Evolutionary conservation across 2,113 vertebrate genomes (phyloP).

Genomic region (Romanogobio albipinnatus): DNA sequence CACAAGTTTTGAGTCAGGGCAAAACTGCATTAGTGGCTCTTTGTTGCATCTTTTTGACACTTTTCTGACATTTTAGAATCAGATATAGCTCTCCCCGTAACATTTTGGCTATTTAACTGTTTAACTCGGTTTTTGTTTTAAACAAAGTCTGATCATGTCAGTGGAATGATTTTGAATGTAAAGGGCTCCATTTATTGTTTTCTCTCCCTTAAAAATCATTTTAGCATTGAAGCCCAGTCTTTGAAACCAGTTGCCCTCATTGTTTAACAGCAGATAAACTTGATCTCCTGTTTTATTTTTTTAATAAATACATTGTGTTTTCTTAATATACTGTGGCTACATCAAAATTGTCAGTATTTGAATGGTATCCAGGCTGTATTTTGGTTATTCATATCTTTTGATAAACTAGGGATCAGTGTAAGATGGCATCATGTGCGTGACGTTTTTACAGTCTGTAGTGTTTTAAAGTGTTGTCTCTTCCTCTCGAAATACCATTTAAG

Average conservation of each 20-base stretch:
- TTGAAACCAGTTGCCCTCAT: conserved; percentile 34
- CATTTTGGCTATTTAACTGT: conserved; percentile 52
- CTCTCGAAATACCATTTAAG: not conserved
- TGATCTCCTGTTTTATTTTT: not conserved
- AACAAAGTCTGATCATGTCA: conserved; percentile 38
- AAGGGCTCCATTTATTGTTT: conserved; percentile 52
- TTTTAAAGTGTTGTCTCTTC: conserved; percentile 9
- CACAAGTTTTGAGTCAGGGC: conserved; percentile 18
- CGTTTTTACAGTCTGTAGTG: conserved; percentile 17
- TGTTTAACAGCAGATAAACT: conserved; percentile 28
- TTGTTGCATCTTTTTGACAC: not conserved
- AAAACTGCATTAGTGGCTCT: conserved; percentile 40
- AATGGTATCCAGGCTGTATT: conserved; percentile 44
- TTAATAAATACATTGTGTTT: conserved; percentile 15
- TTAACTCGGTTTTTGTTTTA: not conserved
- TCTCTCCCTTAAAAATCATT: not conserved
- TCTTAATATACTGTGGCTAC: conserved; percentile 25
- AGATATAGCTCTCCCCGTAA: conserved; percentile 29
- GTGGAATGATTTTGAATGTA: conserved; percentile 49
- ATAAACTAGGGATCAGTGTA: conserved; percentile 17
- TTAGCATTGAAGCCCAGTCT: conserved; percentile 43
- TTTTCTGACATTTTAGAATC: conserved; percentile 13
- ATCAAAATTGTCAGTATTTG: conserved; percentile 48
- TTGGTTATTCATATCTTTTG: conserved; percentile 35
- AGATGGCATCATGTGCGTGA: conserved; percentile 38